These are phyloP conservation scores for Sminthopsis crassicaudata DNA, from an alignment of 2,113 vertebrate genomes.

Conservation along the genomic window DNA sequence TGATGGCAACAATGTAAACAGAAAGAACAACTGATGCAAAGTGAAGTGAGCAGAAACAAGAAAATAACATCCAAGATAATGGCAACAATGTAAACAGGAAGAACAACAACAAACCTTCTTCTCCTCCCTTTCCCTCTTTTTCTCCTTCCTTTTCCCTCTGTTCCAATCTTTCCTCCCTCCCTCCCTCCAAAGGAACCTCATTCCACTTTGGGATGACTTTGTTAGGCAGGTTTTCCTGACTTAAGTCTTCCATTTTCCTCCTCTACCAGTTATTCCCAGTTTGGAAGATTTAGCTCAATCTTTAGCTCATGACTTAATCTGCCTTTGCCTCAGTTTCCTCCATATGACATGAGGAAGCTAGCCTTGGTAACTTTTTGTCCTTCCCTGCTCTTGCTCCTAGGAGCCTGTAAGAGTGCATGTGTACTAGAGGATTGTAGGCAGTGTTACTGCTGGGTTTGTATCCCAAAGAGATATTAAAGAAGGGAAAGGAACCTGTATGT, in stretches of 20 bases:
- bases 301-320: neutral
- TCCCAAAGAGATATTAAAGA: too few species aligned
- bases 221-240: neutral
- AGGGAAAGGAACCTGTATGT: too few species aligned
- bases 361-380: neutral
- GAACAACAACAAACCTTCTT: neutral
- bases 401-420: neutral
- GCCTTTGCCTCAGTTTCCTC: neutral
- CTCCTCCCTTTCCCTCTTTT: neutral
- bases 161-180: neutral
- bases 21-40: too few species aligned
- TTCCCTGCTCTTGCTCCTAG: neutral
- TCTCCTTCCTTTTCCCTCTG: neutral
- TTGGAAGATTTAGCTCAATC: neutral
- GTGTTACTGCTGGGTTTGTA: too few species aligned
- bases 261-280: neutral
- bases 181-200: neutral
- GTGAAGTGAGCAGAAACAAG: too few species aligned
- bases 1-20: too few species aligned
- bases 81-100: too few species aligned
- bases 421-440: neutral
- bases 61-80: too few species aligned
- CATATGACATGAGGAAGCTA: neutral
- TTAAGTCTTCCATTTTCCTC: neutral
- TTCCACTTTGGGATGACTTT: neutral